Evolutionary conservation across 23 tunicate species (phyloP).

Genomic region (Halocynthia aurantium): DNA sequence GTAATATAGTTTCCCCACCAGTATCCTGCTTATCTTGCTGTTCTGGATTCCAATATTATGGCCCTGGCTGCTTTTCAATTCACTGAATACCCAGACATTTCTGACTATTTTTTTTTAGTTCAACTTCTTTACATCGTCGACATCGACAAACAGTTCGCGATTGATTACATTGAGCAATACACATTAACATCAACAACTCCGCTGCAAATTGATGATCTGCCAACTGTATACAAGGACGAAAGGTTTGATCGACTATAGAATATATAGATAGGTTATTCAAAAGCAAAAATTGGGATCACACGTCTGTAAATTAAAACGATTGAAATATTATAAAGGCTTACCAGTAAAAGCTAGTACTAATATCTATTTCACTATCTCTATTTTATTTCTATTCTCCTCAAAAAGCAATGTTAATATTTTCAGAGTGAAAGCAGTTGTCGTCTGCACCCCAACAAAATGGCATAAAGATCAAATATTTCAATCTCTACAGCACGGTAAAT

Average conservation of each 20-base stretch:
- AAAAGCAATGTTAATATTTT: neutral
- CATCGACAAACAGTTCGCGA: slow-evolving; percentile 9
- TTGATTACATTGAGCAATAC: slow-evolving; percentile 17
- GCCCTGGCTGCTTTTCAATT: too few relatives aligned
- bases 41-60: too few relatives aligned
- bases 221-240: slow-evolving; percentile 14
- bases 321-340: too few relatives aligned
- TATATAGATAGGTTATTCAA: too few relatives aligned
- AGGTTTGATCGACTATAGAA: slow-evolving; percentile 3
- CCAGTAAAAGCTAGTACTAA: too few relatives aligned
- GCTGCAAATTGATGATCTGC: slow-evolving; percentile 34
- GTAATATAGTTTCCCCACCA: too few relatives aligned
- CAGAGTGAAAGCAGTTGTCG: slow-evolving; percentile 28
- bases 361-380: too few relatives aligned
- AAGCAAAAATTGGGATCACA: too few relatives aligned
- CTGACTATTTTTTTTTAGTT: neutral
- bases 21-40: too few relatives aligned
- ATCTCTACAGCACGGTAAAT: slow-evolving; percentile 17
- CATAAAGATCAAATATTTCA: slow-evolving; percentile 25
- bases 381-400: too few relatives aligned
- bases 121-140: slow-evolving; percentile 31
- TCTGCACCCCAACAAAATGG: slow-evolving; percentile 34
- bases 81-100: too few relatives aligned
- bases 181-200: slow-evolving; percentile 7
- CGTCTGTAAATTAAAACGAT: too few relatives aligned